Conservation (phyloP, 2,888 invertebrate genomes). For the Ypsolopha sequella region DNA sequence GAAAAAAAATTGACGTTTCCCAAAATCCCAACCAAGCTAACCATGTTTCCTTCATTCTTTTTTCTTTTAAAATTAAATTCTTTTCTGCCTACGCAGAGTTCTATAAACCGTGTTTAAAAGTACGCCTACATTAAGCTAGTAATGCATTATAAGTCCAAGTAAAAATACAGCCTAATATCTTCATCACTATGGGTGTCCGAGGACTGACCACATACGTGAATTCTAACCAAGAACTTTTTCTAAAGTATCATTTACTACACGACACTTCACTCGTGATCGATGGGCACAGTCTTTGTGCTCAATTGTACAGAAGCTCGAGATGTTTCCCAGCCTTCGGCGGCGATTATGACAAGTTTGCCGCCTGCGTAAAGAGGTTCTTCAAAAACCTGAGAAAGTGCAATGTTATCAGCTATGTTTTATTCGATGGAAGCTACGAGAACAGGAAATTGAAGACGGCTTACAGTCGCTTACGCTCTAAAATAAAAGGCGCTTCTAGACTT, state of each 20-base stretch:
- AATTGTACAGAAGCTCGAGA: slow-evolving; percentile 74
- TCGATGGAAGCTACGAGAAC: slow-evolving; percentile 84
- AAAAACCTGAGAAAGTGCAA: slow-evolving; percentile 77
- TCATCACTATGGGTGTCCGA: slow-evolving; percentile 80
- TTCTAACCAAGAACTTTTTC: slow-evolving; percentile 72
- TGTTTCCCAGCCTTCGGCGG: slow-evolving; percentile 84
- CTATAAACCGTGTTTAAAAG: neutral
- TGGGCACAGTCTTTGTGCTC: slow-evolving; percentile 81
- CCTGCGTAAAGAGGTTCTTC: slow-evolving; percentile 76
- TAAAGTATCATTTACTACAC: slow-evolving; percentile 74
- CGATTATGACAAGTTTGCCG: slow-evolving; percentile 84
- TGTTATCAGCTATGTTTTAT: slow-evolving; percentile 78
- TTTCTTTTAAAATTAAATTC: no score
- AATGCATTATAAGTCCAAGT: no score
- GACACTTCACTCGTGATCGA: slow-evolving; percentile 82
- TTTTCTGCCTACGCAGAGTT: no score
- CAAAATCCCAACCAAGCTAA: no score
- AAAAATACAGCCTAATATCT: slow-evolving; percentile 11
- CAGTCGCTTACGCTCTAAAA: slow-evolving; percentile 70
- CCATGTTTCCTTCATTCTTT: no score
- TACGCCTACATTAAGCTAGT: no score
- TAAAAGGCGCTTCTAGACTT: slow-evolving; percentile 67
- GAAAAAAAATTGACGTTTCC: no score
- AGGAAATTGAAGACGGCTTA: slow-evolving; percentile 78
- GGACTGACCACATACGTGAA: slow-evolving; percentile 87